Evolutionary conservation across 2,888 invertebrate genomes (phyloP).

Genomic region (Glyphotaelius pellucidus): DNA sequence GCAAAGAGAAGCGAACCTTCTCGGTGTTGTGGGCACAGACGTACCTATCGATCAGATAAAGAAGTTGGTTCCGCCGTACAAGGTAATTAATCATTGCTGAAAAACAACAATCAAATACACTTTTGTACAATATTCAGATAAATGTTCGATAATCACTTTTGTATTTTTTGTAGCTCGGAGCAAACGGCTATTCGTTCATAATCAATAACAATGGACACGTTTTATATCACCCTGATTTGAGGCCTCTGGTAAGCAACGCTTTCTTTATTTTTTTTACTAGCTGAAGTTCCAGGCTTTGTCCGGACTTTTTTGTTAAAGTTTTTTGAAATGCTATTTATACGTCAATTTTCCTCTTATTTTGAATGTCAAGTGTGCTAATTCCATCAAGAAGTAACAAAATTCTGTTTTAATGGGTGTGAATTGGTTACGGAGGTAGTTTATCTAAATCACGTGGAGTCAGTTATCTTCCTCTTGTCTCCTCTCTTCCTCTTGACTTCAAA

Average conservation of each 20-base stretch:
- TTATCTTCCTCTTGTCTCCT: too few relatives aligned
- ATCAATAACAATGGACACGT: conserved; percentile 98
- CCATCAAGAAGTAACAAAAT: too few relatives aligned
- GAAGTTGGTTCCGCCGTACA: conserved; percentile 95
- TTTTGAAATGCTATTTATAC: too few relatives aligned
- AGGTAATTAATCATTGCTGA: conserved; percentile 77
- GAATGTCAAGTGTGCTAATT: too few relatives aligned
- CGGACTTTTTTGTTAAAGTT: too few relatives aligned
- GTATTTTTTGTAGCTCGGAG: conserved; percentile 86
- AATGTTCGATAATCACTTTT: not conserved
- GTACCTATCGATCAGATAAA: conserved; percentile 96
- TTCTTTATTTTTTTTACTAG: not conserved
- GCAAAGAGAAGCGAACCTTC: conserved; percentile 92
- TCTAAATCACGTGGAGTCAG: too few relatives aligned
- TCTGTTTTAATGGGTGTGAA: too few relatives aligned
- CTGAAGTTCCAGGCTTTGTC: too few relatives aligned
- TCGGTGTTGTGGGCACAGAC: conserved; percentile 98
- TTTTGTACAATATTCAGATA: not conserved
- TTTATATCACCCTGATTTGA: conserved; percentile 95
- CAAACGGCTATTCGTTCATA: conserved; percentile 97
- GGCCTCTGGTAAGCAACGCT: conserved; percentile 85
- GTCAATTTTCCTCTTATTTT: too few relatives aligned
- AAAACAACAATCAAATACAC: not conserved
- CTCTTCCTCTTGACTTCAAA: too few relatives aligned
- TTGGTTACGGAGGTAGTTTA: too few relatives aligned